Evolutionary conservation across 2,888 invertebrate species (phyloP), one percentile per base, ranked within the genome.

Genomic region (Lasioglossum vierecki): DNA sequence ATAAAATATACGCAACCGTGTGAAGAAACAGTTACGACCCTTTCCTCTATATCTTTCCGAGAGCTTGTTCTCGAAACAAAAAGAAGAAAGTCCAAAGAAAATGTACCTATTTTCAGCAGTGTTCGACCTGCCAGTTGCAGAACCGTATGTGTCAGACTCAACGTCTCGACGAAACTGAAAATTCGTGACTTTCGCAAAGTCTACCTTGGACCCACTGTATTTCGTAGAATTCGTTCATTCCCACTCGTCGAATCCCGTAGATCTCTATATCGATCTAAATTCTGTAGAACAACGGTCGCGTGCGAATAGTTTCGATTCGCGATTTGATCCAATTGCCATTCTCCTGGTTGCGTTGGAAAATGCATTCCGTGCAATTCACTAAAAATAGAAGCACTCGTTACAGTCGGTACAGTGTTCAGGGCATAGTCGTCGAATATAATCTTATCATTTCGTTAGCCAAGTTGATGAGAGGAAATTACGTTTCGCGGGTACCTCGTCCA

Each of bases 291-390:
- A 71, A 35, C 73, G 76, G 53, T 70, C 46, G 76, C 57, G 68
- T 35, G 80, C 53, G 63, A 70, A 70, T 30, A 75, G 86, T 81
- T 86, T 89, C 88, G 13, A 13, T 44, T 13, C 11, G 13, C 4
- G 13, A 44, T 44, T 44, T 4, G 44, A 44, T 44, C 44, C 82
- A 89, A 89, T 91, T 89, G 83, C 79, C 71, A 81, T 88, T 91
- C 88, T 88, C 87, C 88, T 88, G 86, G 87, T 91, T 77, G 84
- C 60, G n/a, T 74, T 53, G 41, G 53, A 80, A 75, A 77, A 77
- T 30, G 22, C 22, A 3, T 39, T 22, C 22, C 35, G 22, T 4
- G 68, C 1, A 0, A 8, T 26, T 0, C 5, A 5, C 44, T 44
- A n/a, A 26, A 44, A 71, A 71, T 70, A 66, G 73, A 35, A 44